Conservation (phyloP, 2,797 vertebrate species). For the Parauchenoglanis ngamensis region DNA sequence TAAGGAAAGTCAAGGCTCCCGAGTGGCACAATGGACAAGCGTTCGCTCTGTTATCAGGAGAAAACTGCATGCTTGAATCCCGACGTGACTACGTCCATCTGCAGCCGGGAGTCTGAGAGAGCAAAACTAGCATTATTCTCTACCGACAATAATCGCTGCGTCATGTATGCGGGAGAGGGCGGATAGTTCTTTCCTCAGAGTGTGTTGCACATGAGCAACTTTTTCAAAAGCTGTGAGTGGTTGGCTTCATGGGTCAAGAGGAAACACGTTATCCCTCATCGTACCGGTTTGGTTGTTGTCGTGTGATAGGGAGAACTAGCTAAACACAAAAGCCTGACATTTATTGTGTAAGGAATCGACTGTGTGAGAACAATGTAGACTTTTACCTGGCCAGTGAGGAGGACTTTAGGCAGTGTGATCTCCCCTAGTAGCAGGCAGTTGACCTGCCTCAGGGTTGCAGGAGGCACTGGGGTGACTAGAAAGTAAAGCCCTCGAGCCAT, state of each 20-base stretch:
- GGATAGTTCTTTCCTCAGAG: background rate
- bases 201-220: background rate
- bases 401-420: conserved; percentile 79
- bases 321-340: background rate
- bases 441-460: conserved; percentile 78
- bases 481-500: conserved; percentile 84
- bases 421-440: conserved; percentile 91
- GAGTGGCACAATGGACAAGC: background rate
- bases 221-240: background rate
- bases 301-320: background rate
- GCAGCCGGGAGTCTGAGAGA: background rate
- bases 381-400: conserved; percentile 86
- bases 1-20: background rate
- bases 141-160: background rate
- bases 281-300: background rate
- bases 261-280: background rate
- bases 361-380: background rate
- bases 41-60: background rate
- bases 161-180: background rate
- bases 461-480: conserved; percentile 84
- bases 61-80: background rate
- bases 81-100: background rate
- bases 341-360: background rate
- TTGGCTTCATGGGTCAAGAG: background rate
- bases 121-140: background rate